Evolutionary conservation across 2,113 vertebrate species (phyloP), one percentile per base, ranked within the genome.

Genomic region (Callospermophilus lateralis): DNA sequence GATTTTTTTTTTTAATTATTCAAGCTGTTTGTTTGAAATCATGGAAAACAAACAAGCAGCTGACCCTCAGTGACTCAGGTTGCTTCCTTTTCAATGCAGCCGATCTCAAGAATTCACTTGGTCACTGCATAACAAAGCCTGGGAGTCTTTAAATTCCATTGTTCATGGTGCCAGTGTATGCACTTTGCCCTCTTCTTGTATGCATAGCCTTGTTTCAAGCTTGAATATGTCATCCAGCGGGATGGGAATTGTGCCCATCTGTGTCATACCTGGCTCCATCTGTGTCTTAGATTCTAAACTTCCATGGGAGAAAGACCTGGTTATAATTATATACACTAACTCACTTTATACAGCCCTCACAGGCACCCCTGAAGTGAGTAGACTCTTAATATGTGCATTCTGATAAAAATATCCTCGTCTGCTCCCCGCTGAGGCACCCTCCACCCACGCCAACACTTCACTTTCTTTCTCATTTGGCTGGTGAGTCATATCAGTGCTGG

Each of bases 321-420:
- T 80, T 95, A 89, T 77, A 95, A 92, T 83, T 80, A 83, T 17
- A 72, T 28, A 78, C 10, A 30, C 70, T 32, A 94, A 77, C 65
- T 95, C 73, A n/a, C 42, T 80, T 63, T 58, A 80, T 45, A n/a
- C 42, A 80, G 34, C 63, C 45, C 37, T 88, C 78, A 10, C 73
- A 91, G 91, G 78, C 93, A 93, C 84, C 86, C 51, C n/a, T 42
- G 74, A 91, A 94, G 86, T 34, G 70, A 67, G 76, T 1, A 95
- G 92, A 84, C 76, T 96, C 92, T 92, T 96, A 96, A 96, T 95
- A 91, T 97, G 96, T 80, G 42, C 95, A 80, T 93, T 72, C 70
- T 58, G 94, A 96, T 97, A 97, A 98, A 98, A 98, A 98, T 97
- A 96, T 87, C 90, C 88, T 19, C 13, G 70, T 94, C 96, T 93